These are phyloP conservation scores for Rhineura floridana DNA, from an alignment of 2,113 vertebrate species.

Conservation along the genomic window DNA sequence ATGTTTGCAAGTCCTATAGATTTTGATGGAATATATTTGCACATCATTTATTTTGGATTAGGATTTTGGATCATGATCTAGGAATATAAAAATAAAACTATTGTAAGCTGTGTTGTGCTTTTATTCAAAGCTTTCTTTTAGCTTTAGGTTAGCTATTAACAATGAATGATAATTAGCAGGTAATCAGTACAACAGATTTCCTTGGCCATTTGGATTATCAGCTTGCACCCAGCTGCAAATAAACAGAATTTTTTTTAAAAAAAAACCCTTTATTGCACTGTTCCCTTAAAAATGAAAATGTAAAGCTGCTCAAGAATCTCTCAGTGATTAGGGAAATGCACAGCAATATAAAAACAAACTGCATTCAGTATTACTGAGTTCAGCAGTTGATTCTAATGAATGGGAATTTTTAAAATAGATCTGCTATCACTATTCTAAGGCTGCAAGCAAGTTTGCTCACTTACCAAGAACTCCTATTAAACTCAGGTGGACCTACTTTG, in stretches of 20 bases:
- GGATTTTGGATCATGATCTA: neutral
- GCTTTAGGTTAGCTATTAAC: neutral
- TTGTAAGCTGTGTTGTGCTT: neutral
- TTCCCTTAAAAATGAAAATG: neutral
- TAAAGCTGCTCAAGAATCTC: neutral
- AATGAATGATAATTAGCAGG: neutral
- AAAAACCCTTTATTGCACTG: neutral
- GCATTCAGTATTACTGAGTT: neutral
- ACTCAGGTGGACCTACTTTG: neutral
- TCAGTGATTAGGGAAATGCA: neutral
- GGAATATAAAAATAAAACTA: neutral
- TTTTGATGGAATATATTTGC: slow-evolving; percentile 12
- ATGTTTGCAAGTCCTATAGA: neutral
- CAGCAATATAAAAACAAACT: neutral
- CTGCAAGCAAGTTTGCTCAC: neutral
- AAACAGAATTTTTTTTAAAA: neutral
- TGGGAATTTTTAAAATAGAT: neutral
- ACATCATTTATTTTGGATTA: neutral
- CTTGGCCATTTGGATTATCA: neutral
- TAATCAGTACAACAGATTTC: neutral
- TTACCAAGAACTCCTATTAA: neutral
- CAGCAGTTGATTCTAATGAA: slow-evolving; percentile 25
- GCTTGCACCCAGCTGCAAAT: neutral
- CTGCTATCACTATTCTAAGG: neutral
- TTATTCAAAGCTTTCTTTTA: neutral